phyloP scores from a whole-genome alignment of 1,140 invertebrate species.

The Lepidurus packardi region DNA sequence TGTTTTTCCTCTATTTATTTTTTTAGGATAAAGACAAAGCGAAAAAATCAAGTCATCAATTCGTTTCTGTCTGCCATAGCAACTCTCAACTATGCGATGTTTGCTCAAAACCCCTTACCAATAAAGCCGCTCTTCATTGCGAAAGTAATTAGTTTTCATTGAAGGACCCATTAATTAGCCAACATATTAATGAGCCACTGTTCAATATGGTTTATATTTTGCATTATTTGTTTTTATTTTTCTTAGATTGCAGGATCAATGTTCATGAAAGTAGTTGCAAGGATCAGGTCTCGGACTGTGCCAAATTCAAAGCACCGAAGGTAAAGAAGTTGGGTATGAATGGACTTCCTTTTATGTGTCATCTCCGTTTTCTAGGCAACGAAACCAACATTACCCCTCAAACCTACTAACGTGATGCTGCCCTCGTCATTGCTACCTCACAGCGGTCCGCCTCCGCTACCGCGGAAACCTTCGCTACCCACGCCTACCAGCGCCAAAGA shows the following conservation, averaged over 20 bases:
- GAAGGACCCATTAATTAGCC: no score
- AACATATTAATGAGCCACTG: background rate
- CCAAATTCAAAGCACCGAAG: conserved; percentile 61
- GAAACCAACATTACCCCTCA: conserved; percentile 3
- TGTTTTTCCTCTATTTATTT: conserved; percentile 27
- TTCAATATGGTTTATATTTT: background rate
- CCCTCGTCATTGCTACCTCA: conserved; percentile 8
- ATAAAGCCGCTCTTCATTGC: conserved; percentile 66
- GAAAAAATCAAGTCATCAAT: conserved; percentile 64
- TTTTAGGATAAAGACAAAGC: conserved; percentile 59
- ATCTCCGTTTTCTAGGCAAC: background rate
- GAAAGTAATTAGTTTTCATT: conserved; percentile 53
- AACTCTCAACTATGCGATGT: conserved; percentile 70
- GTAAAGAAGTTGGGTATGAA: conserved; percentile 42
- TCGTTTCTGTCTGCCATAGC: conserved; percentile 64
- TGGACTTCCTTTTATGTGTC: background rate
- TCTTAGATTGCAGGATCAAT: conserved; percentile 69
- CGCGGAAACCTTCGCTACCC: background rate
- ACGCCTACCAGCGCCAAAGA: background rate
- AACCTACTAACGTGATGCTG: background rate
- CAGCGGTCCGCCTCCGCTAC: background rate
- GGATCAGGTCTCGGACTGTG: conserved; percentile 73
- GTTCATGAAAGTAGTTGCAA: conserved; percentile 80
- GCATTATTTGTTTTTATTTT: conserved; percentile 33
- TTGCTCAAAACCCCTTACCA: conserved; percentile 70